Conservation (phyloP, 2,888 invertebrate genomes). For the Nebria salina region DNA sequence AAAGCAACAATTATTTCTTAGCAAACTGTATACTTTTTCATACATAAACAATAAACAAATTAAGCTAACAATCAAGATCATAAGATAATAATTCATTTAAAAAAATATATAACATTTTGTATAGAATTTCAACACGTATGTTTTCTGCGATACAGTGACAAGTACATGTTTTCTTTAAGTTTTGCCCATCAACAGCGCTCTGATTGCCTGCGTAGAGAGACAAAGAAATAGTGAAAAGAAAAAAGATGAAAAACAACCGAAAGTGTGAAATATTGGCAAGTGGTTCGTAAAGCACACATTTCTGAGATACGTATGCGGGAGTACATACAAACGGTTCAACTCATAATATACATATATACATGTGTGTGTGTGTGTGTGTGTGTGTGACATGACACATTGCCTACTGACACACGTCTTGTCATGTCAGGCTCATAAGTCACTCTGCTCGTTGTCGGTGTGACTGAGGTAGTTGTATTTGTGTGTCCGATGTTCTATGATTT, state of each 20-base stretch:
- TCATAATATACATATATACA: neutral
- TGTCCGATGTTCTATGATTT: neutral
- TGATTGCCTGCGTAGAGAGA: neutral
- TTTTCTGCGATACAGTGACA: no score
- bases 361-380: conserved; percentile 19
- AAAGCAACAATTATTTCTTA: no score
- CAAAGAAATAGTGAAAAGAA: neutral
- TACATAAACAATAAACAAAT: no score
- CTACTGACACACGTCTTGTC: conserved; percentile 57
- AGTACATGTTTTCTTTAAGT: no score
- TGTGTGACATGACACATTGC: conserved; percentile 11
- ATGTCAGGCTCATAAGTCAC: conserved; percentile 50
- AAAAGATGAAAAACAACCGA: neutral
- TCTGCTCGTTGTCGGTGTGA: neutral
- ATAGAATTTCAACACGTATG: no score
- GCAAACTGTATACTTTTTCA: no score
- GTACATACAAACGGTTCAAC: conserved; percentile 42
- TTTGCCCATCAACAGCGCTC: no score
- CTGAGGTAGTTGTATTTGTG: neutral
- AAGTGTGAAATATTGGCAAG: conserved; percentile 56
- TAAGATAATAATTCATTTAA: no score
- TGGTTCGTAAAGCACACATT: conserved; percentile 56
- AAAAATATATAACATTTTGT: no score
- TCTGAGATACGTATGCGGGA: conserved; percentile 55
- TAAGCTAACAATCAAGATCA: no score